phyloP scores from a whole-genome alignment of 2,797 vertebrate genomes.

The Phataginus tetradactyla region DNA sequence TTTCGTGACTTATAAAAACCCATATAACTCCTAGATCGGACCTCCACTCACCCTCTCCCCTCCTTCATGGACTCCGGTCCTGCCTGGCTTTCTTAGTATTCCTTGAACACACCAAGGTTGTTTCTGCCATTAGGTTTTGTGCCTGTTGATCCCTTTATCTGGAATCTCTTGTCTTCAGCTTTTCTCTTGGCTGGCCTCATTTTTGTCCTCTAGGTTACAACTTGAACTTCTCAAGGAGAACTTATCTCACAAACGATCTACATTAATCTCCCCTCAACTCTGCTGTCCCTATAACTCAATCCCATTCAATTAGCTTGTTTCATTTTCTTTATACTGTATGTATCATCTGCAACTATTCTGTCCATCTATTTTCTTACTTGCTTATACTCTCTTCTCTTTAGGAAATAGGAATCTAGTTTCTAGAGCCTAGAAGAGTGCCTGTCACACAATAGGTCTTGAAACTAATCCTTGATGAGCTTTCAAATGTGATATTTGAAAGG shows the following conservation, averaged over 20 bases:
- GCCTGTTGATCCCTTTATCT: background rate
- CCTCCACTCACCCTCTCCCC: background rate
- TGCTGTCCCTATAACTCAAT: background rate
- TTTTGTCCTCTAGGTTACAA: background rate
- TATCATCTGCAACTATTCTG: background rate
- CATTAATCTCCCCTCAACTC: background rate
- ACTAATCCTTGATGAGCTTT: background rate
- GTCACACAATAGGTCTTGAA: background rate
- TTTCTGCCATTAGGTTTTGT: background rate
- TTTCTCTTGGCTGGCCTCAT: background rate
- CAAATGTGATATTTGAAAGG: background rate
- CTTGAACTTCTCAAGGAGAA: background rate
- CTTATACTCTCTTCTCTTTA: background rate
- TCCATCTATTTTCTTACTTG: slow-evolving; percentile 14
- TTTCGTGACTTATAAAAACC: background rate
- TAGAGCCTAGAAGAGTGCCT: background rate
- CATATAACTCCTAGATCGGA: background rate
- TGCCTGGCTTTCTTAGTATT: background rate
- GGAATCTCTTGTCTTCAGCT: background rate
- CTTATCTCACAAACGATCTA: background rate
- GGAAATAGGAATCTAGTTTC: background rate
- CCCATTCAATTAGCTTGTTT: background rate
- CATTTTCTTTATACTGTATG: background rate
- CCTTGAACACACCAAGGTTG: background rate
- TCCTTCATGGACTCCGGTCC: background rate